Evolutionary conservation across 2,888 invertebrate genomes (phyloP), one percentile per base, ranked within the genome.

Genomic region (Pseudococcus jackbeardsleyi): DNA sequence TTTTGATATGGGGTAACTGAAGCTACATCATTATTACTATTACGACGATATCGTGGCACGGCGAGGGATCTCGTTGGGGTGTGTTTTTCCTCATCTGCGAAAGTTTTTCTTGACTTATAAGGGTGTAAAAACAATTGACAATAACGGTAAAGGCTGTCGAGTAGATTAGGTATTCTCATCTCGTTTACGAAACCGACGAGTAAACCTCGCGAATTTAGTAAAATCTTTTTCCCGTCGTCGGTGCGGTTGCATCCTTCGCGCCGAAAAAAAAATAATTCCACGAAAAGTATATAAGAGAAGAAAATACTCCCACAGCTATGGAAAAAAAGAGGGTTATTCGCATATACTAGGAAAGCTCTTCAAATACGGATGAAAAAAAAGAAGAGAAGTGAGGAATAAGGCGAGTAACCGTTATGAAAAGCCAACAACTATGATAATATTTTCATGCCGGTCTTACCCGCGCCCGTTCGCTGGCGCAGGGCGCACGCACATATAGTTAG

Each of bases 121-220:
- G 72, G 72, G 72, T 72, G 72, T 72, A 72, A 33, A 72, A 72
- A 72, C 72, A 72, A 72, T 72, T 72, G 72, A 72, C 72, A 72
- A 72, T 72, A 72, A 72, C 33, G 72, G 22, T 64, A 64, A 33
- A 72, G 33, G 17, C 72, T 72, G 72, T 33, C 72, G 72, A 72
- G 72, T 33, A 33, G 72, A 72, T 72, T 26, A 72, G 72, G 72
- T 72, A 72, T 33, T 33, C 72, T 72, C 72, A 33, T 72, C 72
- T 33, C 26, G 72, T 72, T 72, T 72, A 72, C 72, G 15, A 64
- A 64, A 64, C 19, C 64, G 6, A 22, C 68, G n/a, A 33, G 15
- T 72, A 72, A 17, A 72, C 72, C 72, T 33, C 72, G 15, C 72
- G 72, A 33, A 72, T 72, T 72, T 15, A 17, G 26, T 72, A 17